Evolutionary conservation across 92 coral and sea anemone genomes (phyloP), one percentile per base, ranked within the genome.

Genomic region (Muricea muricata): DNA sequence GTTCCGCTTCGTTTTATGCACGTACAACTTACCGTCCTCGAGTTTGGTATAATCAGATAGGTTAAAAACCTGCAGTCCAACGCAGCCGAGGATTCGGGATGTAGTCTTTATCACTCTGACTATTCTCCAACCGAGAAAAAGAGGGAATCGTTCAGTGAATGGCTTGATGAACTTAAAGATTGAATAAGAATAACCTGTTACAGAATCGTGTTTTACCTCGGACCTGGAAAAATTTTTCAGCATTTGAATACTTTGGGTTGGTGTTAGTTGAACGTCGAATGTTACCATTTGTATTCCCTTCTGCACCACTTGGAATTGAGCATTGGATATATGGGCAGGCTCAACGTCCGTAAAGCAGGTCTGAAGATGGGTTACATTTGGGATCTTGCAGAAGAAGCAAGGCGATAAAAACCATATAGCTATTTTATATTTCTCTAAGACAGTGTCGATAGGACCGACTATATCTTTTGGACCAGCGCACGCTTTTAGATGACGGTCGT

Each of bases 111-210:
- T 23, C 1, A 73, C 39, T 23, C 46, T 9, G 33, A 73, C 57
- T 18, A 30, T 17, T 7, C 13, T 41, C 20, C 60, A 42, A 17
- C 56, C 58, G 30, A 73, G 57, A 73, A 6, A 61, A 52, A 73
- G 21, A 1, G 79, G 0, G 9, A 73, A 73, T 34, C 60, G 58
- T n/a, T 61, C 32, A 20, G 21, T 17, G 37, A 73, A 73, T 23
- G 32, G 45, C 8, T 84, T 84, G 55, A 52, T 3, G 18, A 52
- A 52, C 26, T 20, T 52, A 0, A 52, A 17, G 26, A 90, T 31
- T 73, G 87, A 83, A 82, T 93, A 93, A 65, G 90, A n/a, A n/a
- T n/a, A n/a, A n/a, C n/a, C 89, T 63, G 90, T 93, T 14, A 87
- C 50, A 85, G 81, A 89, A 45, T 83, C 46, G 77, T 58, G 86